Base-by-base conservation (phyloP, 2,797 vertebrate species). In the Acrossocheilus wenchowensis region DNA sequence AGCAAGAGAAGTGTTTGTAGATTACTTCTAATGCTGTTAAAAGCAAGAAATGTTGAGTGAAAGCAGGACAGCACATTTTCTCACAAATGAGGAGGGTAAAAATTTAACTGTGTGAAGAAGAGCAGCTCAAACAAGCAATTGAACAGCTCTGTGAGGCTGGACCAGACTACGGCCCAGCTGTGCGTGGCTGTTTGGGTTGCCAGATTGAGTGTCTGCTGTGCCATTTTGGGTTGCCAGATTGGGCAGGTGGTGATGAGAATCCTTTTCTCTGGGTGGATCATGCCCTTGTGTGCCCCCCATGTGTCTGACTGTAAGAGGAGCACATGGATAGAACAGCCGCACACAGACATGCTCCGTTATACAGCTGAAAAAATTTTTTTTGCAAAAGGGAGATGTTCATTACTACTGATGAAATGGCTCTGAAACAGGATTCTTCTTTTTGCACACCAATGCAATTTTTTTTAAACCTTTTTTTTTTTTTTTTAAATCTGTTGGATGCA, bases 191-290 rank as follows among this genome's bases (percentile, higher is more conserved):
- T 86, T 62, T 72, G 78, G 26, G 85, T 84, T 72, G 94, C 93
- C 94, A 94, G 91, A 82, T 77, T 81, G 88, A 30, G 54, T 75
- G 73, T 82, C 66, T 88, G 82, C 78, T 81, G 3, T 75, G 52
- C 52, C 2, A 14, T 48, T 88, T 48, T 82, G 83, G 48, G 84
- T 83, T 79, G 93, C 93, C 94, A 94, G 91, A 81, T 81, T 84
- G 88, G 91, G 89, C 93, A 94, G 93, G 92, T 93, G 94, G 92
- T 93, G 90, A 90, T 94, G 94, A 95, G 43, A 78, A 88, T 41
- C 50, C 50, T 36, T 82, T 74, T 85, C 12, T 82, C 43, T 82
- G n/a, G 72, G 14, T 48, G 77, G 82, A 87, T 87, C 84, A 81
- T 75, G 57, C 36, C 21, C 68, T n/a, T 74, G 77, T 87, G 64